phyloP scores from a whole-genome alignment of 1,140 invertebrate species.

The Phocides pigmalion region DNA sequence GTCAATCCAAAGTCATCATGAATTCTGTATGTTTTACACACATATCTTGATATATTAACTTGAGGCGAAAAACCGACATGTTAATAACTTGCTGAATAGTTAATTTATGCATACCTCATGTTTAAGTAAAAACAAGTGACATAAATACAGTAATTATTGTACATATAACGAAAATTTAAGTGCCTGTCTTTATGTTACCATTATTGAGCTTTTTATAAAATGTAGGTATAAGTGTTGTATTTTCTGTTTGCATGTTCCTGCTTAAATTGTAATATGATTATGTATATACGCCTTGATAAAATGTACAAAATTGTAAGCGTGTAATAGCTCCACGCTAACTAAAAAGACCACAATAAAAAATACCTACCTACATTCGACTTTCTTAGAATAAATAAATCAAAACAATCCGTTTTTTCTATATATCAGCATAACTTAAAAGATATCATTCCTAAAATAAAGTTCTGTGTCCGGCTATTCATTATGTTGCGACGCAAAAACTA shows the following conservation, averaged over 20 bases:
- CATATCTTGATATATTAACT: constrained; percentile 19
- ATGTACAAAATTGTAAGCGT: no score
- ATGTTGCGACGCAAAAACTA: constrained; percentile 13
- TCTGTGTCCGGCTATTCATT: constrained; percentile 25
- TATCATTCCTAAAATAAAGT: constrained; percentile 24
- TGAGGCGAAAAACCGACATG: constrained; percentile 11
- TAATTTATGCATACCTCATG: constrained; percentile 6
- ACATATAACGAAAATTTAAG: background rate
- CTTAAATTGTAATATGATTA: no score
- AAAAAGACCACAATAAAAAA: constrained; percentile 25
- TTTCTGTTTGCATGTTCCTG: no score
- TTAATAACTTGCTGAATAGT: constrained; percentile 11
- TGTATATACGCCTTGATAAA: no score
- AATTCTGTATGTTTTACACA: constrained; percentile 22
- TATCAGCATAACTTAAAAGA: constrained; percentile 20
- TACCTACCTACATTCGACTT: background rate
- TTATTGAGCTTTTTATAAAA: background rate
- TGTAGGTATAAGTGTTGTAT: no score
- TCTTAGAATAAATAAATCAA: constrained; percentile 18
- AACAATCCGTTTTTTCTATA: constrained; percentile 3
- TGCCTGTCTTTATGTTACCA: no score
- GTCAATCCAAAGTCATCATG: constrained; percentile 19
- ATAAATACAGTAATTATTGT: constrained; percentile 1
- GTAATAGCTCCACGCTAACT: background rate
- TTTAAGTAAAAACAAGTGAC: constrained; percentile 15